Evolutionary conservation across 2,113 vertebrate genomes (phyloP).

Genomic region (Hystrix brachyura): DNA sequence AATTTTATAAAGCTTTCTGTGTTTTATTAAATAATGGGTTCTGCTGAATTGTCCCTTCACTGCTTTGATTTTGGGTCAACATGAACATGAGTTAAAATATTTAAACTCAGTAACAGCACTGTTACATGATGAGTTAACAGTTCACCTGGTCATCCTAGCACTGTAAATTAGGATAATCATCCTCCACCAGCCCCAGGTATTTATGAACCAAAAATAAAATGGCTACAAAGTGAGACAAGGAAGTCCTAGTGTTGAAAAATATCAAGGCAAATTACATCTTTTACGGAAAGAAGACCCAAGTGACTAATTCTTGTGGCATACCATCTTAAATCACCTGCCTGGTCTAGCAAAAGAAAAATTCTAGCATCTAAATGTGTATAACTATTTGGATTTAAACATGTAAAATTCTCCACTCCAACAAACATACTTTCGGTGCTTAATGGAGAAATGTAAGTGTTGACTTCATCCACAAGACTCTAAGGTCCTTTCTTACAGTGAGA

Average conservation of each 20-base stretch:
- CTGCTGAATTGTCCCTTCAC: not conserved
- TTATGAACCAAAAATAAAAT: not conserved
- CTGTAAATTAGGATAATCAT: not conserved
- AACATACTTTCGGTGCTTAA: not conserved
- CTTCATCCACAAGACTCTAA: not conserved
- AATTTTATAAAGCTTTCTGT: not conserved
- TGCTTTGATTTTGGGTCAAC: not conserved
- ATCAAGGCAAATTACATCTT: not conserved
- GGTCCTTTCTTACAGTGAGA: not conserved
- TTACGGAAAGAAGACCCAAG: not conserved
- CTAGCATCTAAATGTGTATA: not conserved
- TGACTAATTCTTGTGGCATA: not conserved
- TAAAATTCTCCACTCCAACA: not conserved
- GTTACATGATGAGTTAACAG: not conserved
- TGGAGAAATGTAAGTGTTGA: not conserved
- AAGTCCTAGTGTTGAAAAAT: not conserved
- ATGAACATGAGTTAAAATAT: not conserved
- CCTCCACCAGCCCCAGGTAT: not conserved
- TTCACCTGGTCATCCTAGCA: not conserved
- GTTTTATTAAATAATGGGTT: not conserved
- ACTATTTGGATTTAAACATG: not conserved
- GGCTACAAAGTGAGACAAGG: not conserved
- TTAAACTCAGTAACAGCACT: not conserved
- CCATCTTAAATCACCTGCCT: not conserved
- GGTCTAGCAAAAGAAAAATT: not conserved